Evolutionary conservation across 2,888 invertebrate species (phyloP).

Genomic region (Melieria picta): DNA sequence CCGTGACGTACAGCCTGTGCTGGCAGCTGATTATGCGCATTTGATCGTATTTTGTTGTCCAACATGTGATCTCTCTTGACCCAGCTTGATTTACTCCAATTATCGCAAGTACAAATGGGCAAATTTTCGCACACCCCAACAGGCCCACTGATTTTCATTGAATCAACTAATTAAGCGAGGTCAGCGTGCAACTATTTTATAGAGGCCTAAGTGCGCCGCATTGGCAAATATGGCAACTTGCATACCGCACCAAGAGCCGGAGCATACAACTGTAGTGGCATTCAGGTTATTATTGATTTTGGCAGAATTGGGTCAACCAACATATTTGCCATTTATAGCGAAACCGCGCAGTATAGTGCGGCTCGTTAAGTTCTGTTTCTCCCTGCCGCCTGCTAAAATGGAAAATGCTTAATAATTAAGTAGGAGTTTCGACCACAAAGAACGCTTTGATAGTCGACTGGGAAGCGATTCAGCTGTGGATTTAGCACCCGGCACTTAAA

Average conservation of each 20-base stretch:
- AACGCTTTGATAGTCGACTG: neutral
- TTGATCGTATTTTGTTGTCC: too few relatives aligned
- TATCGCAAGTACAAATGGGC: neutral
- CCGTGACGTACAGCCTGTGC: too few relatives aligned
- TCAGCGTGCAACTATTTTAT: neutral
- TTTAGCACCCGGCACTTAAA: neutral
- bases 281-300: slow-evolving; percentile 21
- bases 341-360: too few relatives aligned
- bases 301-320: slow-evolving; percentile 16
- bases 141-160: neutral
- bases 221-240: neutral
- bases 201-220: neutral
- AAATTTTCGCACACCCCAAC: neutral
- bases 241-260: neutral
- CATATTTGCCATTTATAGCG: slow-evolving; percentile 27
- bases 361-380: too few relatives aligned
- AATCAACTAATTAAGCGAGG: slow-evolving; percentile 16
- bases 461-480: slow-evolving; percentile 18
- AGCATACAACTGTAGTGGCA: neutral
- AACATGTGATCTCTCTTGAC: neutral
- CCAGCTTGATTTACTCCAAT: neutral
- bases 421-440: too few relatives aligned
- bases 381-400: too few relatives aligned
- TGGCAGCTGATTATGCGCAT: too few relatives aligned
- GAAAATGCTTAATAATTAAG: too few relatives aligned